phyloP scores from a whole-genome alignment of 2,113 vertebrate genomes.

The Fregata magnificens region DNA sequence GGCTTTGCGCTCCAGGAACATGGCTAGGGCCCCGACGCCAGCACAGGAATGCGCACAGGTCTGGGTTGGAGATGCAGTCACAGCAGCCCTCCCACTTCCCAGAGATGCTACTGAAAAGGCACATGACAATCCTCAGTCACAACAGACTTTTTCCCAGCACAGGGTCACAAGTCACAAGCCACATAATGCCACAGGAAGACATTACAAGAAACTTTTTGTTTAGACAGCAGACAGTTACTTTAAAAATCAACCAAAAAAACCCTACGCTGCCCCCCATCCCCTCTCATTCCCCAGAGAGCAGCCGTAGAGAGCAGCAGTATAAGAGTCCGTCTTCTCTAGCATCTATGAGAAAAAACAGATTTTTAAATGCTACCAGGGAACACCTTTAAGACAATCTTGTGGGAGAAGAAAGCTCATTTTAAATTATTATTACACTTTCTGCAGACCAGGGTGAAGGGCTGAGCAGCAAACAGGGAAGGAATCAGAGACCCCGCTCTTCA shows the following conservation, averaged over 20 bases:
- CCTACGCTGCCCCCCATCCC: neutral
- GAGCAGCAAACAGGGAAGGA: neutral
- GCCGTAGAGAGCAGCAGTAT: neutral
- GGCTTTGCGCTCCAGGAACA: neutral
- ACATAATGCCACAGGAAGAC: neutral
- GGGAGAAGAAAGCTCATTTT: neutral
- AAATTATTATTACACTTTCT: neutral
- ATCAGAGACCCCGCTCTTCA: neutral
- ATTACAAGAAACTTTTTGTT: neutral
- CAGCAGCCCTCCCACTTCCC: neutral
- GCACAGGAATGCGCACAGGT: accelerated
- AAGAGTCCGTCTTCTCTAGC: neutral
- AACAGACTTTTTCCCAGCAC: neutral
- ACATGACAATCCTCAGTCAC: neutral
- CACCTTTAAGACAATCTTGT: neutral
- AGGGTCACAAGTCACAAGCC: neutral
- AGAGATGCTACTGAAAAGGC: neutral
- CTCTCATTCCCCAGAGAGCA: neutral
- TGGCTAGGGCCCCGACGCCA: neutral
- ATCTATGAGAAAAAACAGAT: neutral
- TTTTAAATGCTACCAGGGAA: neutral
- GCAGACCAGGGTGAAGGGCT: neutral
- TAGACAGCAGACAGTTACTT: neutral
- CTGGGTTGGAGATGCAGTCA: neutral
- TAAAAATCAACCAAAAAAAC: neutral